These are phyloP conservation scores for Hyaena hyaena DNA, from an alignment of 2,113 vertebrate species.

Conservation along the genomic window DNA sequence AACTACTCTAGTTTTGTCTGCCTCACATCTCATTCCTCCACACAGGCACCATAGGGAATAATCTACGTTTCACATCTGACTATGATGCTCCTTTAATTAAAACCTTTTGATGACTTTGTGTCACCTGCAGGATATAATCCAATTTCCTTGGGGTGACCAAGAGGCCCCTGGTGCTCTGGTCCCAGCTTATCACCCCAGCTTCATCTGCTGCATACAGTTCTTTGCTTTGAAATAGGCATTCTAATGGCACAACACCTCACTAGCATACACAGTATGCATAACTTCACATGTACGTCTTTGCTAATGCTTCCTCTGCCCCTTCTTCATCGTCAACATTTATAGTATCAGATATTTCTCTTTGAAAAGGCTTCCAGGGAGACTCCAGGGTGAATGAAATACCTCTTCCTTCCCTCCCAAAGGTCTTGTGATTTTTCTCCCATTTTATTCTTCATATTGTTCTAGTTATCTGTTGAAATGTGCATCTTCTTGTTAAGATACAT, in stretches of 20 bases:
- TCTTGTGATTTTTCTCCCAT: background rate
- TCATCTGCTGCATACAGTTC: background rate
- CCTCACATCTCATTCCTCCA: background rate
- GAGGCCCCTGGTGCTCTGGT: background rate
- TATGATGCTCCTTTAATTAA: background rate
- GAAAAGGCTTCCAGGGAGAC: background rate
- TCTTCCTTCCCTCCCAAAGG: background rate
- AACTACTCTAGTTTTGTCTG: background rate
- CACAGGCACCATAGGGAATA: background rate
- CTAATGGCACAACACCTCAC: background rate
- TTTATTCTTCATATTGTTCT: background rate
- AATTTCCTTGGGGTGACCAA: background rate
- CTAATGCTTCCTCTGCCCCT: background rate
- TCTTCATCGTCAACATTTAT: background rate
- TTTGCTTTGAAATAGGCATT: background rate
- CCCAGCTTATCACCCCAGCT: background rate
- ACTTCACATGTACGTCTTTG: background rate
- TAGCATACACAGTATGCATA: background rate
- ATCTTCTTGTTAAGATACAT: background rate
- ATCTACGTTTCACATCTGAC: background rate
- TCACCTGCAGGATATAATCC: background rate
- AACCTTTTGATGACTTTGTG: background rate
- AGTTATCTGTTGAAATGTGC: background rate
- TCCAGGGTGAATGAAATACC: background rate
- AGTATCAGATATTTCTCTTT: background rate